Evolutionary conservation across 2,888 invertebrate genomes (phyloP).

Genomic region (Steromphala cineraria): DNA sequence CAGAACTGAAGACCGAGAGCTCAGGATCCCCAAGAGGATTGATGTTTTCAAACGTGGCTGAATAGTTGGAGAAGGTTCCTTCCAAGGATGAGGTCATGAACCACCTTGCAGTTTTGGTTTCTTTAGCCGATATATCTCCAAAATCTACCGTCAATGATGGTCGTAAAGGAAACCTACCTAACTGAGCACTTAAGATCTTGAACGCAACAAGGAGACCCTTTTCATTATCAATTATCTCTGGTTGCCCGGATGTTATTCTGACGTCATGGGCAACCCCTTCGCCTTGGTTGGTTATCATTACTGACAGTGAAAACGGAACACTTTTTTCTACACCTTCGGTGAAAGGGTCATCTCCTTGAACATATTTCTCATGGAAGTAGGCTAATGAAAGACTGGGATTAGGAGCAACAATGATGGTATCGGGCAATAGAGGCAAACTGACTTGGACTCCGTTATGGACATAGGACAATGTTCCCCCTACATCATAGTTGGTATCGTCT

Average conservation of each 20-base stretch:
- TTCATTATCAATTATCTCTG: conserved; percentile 59
- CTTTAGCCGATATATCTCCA: conserved; percentile 46
- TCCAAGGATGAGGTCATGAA: conserved; percentile 46
- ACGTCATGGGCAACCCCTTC: conserved; percentile 48
- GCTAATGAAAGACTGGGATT: conserved; percentile 51
- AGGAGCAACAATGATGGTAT: conserved; percentile 56
- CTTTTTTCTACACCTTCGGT: conserved; percentile 45
- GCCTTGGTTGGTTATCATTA: conserved; percentile 50
- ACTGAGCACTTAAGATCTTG: conserved; percentile 47
- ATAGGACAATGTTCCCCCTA: conserved; percentile 54
- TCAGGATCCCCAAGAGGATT: conserved; percentile 57
- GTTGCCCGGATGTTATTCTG: conserved; percentile 55
- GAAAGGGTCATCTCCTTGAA: conserved; percentile 53
- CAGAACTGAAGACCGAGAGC: conserved; percentile 47
- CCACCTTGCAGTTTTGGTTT: conserved; percentile 51
- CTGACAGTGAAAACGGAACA: conserved; percentile 51
- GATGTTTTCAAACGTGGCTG: conserved; percentile 55
- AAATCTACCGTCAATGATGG: conserved; percentile 51
- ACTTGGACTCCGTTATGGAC: conserved; percentile 41
- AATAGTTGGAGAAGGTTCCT: conserved; percentile 55
- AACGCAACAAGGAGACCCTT: conserved; percentile 53
- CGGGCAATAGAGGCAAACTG: conserved; percentile 51
- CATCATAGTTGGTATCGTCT: conserved; percentile 46
- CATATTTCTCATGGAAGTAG: conserved; percentile 59
- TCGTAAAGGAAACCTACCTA: conserved; percentile 34